Evolutionary conservation across 2,888 invertebrate genomes (phyloP).

Genomic region (Drosophila anomelani): DNA sequence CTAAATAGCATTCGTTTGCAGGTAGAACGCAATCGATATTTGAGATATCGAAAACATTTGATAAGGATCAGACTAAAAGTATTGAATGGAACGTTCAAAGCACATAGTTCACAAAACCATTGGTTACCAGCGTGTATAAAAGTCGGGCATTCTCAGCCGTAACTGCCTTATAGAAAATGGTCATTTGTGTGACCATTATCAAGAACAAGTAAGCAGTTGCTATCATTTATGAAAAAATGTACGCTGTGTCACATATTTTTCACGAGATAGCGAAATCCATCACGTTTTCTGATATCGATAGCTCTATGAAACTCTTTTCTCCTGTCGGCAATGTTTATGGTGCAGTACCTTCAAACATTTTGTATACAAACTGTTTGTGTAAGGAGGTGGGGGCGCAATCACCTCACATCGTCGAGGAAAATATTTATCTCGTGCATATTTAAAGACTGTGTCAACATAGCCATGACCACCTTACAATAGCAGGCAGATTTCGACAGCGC

Average conservation of each 20-base stretch:
- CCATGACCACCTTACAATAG: constrained; percentile 72
- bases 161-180: too few relatives aligned
- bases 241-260: constrained; percentile 15
- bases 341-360: constrained; percentile 15
- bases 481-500: constrained; percentile 66
- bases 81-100: too few relatives aligned
- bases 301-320: background rate
- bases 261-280: constrained; percentile 2
- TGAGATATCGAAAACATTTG: too few relatives aligned
- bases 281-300: constrained; percentile 18
- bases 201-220: background rate
- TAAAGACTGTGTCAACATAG: constrained; percentile 71
- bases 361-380: constrained; percentile 7
- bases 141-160: too few relatives aligned
- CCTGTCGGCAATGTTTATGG: background rate
- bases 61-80: too few relatives aligned
- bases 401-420: constrained; percentile 42
- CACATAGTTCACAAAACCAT: too few relatives aligned
- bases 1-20: too few relatives aligned
- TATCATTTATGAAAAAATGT: constrained; percentile 12
- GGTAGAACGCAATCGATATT: too few relatives aligned
- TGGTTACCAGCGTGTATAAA: too few relatives aligned
- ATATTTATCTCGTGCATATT: constrained; percentile 58
- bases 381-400: constrained; percentile 50
- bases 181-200: background rate